Conservation (phyloP, 2,888 invertebrate species). For the Thecocarcelia acutangulata region DNA sequence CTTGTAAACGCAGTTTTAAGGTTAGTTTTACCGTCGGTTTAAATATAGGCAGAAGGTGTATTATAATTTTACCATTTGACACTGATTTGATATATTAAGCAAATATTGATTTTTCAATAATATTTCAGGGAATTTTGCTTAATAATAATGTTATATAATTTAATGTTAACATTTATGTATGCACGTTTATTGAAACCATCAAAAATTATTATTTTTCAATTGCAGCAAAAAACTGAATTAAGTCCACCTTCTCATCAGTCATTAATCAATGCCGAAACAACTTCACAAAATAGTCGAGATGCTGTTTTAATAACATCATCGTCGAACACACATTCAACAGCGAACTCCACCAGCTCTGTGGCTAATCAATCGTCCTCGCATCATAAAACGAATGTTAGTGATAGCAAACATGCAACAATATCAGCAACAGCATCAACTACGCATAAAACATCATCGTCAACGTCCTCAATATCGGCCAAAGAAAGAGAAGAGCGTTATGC, state of each 20-base stretch:
- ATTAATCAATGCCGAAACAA: constrained; percentile 74
- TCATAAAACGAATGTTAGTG: constrained; percentile 62
- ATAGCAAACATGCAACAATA: constrained; percentile 57
- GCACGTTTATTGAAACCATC: neutral
- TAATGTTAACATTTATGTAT: too few relatives aligned
- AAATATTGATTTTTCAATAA: too few relatives aligned
- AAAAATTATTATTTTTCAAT: neutral
- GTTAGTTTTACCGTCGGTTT: too few relatives aligned
- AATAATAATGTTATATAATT: neutral
- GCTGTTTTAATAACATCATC: constrained; percentile 62
- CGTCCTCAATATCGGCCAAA: constrained; percentile 61
- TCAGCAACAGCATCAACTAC: constrained; percentile 58
- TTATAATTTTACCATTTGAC: too few relatives aligned
- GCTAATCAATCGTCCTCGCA: constrained; percentile 57
- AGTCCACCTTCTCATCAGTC: constrained; percentile 80
- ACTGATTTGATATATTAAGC: too few relatives aligned
- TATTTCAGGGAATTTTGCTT: too few relatives aligned
- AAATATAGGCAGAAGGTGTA: too few relatives aligned
- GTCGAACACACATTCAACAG: constrained; percentile 36
- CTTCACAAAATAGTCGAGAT: constrained; percentile 65
- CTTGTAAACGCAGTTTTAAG: too few relatives aligned
- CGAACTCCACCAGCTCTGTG: constrained; percentile 30
- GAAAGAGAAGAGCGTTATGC: constrained; percentile 72
- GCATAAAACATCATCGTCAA: constrained; percentile 54
- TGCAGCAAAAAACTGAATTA: constrained; percentile 80